A percentile compares a stretch with the other conserved stretches of the same genome.
phyloP scores from a whole-genome alignment of 2,888 invertebrate species.

The Patella depressa region DNA sequence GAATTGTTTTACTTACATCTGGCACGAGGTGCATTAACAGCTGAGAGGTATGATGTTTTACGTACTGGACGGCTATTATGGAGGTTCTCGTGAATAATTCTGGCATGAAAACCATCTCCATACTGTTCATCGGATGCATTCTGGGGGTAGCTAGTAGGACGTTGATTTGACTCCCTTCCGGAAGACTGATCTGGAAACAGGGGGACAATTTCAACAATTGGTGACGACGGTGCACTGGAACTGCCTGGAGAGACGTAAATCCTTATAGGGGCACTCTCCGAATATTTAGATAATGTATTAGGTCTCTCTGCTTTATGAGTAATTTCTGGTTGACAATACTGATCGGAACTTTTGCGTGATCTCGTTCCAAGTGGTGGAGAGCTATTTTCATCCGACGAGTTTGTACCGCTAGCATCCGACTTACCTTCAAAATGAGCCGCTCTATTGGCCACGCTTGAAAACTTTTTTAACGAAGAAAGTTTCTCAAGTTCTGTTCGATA shows the following conservation, averaged over 20 bases:
- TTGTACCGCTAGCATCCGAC: constrained; percentile 21
- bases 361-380: constrained; percentile 17
- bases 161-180: constrained; percentile 14
- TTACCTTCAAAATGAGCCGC: constrained; percentile 67
- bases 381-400: constrained; percentile 26
- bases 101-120: constrained; percentile 21
- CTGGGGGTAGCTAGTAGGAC: constrained; percentile 29
- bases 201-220: constrained; percentile 55
- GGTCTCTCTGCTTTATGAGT: constrained; percentile 38
- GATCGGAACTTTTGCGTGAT: constrained; percentile 34
- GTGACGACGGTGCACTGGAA: constrained; percentile 48
- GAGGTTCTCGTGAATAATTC: constrained; percentile 17
- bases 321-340: constrained; percentile 37
- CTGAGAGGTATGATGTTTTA: constrained; percentile 67
- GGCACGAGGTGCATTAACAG: constrained; percentile 61
- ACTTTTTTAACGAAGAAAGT: constrained; percentile 72
- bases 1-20: constrained; percentile 44
- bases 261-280: constrained; percentile 49
- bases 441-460: constrained; percentile 64
- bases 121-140: constrained; percentile 25
- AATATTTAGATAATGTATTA: constrained; percentile 35
- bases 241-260: constrained; percentile 57
- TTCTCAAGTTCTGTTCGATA: constrained; percentile 62
- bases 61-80: constrained; percentile 48
- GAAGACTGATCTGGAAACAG: constrained; percentile 33